Evolutionary conservation across 2,888 invertebrate genomes (phyloP).

Genomic region (Limnephilus auricula): DNA sequence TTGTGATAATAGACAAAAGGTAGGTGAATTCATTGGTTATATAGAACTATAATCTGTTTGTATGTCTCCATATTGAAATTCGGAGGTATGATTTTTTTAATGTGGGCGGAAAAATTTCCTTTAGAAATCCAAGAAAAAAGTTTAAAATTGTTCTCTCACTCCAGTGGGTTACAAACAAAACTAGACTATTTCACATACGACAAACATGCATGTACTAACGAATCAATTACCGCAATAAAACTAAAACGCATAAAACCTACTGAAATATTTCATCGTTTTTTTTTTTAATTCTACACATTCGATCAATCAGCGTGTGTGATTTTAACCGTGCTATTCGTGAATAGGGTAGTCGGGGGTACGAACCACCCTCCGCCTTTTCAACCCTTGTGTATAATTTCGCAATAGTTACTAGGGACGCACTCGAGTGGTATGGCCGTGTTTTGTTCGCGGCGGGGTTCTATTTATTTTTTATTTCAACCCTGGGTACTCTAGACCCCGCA

Average conservation of each 20-base stretch:
- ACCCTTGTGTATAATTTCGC: constrained; percentile 2
- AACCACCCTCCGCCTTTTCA: background rate
- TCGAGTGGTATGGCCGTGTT: background rate
- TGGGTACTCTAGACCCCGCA: constrained; percentile 3
- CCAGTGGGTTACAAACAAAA: background rate
- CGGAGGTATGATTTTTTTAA: too few species aligned
- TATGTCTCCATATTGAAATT: too few species aligned
- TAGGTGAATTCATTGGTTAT: too few species aligned
- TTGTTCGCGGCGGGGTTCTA: constrained; percentile 6
- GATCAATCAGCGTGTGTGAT: background rate
- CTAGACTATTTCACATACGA: background rate
- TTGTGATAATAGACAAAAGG: too few species aligned
- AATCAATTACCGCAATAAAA: background rate
- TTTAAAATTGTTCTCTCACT: too few species aligned
- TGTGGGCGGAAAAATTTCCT: too few species aligned
- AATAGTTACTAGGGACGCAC: background rate
- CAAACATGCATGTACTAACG: background rate
- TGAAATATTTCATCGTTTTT: background rate
- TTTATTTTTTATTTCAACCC: constrained; percentile 7
- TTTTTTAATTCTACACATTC: background rate
- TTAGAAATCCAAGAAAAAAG: too few species aligned
- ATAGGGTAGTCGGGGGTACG: background rate
- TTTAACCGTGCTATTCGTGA: background rate
- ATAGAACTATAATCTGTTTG: too few species aligned
- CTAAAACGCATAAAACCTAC: background rate